Base-by-base conservation (phyloP, 2,113 vertebrate species). In the Leptosomus discolor region DNA sequence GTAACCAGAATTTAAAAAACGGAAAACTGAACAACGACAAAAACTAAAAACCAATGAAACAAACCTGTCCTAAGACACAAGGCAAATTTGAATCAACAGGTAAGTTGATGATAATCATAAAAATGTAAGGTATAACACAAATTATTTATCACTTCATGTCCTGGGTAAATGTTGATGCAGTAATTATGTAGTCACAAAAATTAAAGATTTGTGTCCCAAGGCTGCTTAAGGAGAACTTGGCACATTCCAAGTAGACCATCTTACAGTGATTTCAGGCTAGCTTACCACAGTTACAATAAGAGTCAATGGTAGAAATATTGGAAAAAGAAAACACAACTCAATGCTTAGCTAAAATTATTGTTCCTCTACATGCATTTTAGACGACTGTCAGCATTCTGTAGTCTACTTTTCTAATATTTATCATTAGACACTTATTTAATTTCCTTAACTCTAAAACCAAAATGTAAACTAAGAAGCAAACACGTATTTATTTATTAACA, bases 141-240 rank as follows among this genome's bases (percentile, higher is more conserved):
- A 26, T 16, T 54, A 27, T 9, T 41, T 15, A 45, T n/a, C 41
- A 70, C 8, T 41, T 79, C 24, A 23, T 5, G 3, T 60, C 22
- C 45, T 67, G 12, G 8, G 30, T 64, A n/a, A 46, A 20, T 15
- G 9, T 19, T 63, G 41, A 58, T 74, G 26, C 11, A 74, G 21
- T 41, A 64, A 74, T 61, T 50, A 61, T 1, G 1, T 6, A 51
- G 29, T 9, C 0, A 0, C 22, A 58, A 21, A 65, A 85, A 6
- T 41, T 29, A 39, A 69, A 77, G 9, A 54, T n/a, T 12, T 32
- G 12, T 32, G 8, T 63, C 19, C 20, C 20, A 41, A 45, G 11
- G 15, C 13, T 60, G 12, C 15, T n/a, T 68, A 26, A 5, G 46
- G 32, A 58, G 23, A 79, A 43, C 2, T 3, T 15, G 37, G 19